A percentile compares a stretch with the other conserved stretches of the same genome.
Conservation (phyloP, 1,140 invertebrate genomes). For the Coptotermes formosanus region DNA sequence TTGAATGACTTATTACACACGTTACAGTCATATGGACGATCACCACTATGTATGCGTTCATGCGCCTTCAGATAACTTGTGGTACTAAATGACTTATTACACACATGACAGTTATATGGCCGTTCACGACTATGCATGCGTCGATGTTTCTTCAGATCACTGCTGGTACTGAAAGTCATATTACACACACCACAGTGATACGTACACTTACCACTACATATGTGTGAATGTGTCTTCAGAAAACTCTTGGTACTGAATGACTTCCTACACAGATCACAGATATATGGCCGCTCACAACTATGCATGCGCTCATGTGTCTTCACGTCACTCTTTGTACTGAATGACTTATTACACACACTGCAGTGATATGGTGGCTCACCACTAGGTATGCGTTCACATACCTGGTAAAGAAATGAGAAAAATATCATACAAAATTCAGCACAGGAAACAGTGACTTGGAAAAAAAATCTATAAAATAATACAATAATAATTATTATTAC, state of each 20-base stretch:
- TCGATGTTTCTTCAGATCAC: background rate
- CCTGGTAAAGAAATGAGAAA: too few species aligned
- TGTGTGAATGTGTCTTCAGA: background rate
- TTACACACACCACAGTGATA: background rate
- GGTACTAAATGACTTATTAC: constrained; percentile 67
- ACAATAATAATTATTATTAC: too few species aligned
- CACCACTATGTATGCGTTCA: background rate
- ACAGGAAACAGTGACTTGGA: too few species aligned
- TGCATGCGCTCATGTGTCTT: constrained; percentile 37
- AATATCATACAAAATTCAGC: too few species aligned
- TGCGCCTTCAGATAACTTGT: constrained; percentile 78
- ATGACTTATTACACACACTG: constrained; percentile 62
- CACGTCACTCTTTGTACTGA: constrained; percentile 63
- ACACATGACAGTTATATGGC: constrained; percentile 66
- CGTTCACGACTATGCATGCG: constrained; percentile 71
- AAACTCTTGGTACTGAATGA: background rate
- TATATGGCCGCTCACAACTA: constrained; percentile 19
- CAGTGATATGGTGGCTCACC: constrained; percentile 70
- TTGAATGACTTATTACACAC: too few species aligned
- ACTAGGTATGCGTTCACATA: constrained; percentile 69
- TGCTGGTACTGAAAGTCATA: background rate
- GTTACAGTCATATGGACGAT: too few species aligned
- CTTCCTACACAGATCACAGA: background rate
- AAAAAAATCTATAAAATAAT: too few species aligned
- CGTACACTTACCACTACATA: background rate